phyloP scores from a whole-genome alignment of 2,888 invertebrate species.

The Salticus scenicus region DNA sequence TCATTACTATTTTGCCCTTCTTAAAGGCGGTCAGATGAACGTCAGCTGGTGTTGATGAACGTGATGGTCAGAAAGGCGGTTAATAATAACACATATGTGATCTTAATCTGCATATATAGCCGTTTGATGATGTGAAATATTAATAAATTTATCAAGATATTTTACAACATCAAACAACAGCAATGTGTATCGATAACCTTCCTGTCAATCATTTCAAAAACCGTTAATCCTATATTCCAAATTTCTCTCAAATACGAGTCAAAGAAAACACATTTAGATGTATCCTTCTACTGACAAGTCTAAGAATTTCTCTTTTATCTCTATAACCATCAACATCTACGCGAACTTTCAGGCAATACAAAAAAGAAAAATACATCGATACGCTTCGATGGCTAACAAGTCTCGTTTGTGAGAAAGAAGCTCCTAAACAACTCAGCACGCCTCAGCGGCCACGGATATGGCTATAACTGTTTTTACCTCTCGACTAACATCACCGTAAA shows the following conservation, averaged over 20 bases:
- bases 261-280: background rate
- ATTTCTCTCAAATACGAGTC: background rate
- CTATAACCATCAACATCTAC: constrained; percentile 41
- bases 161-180: no score
- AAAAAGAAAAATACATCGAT: constrained; percentile 23
- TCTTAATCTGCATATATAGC: no score
- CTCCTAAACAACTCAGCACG: constrained; percentile 56
- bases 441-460: constrained; percentile 46
- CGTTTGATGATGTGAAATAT: no score
- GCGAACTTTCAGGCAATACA: constrained; percentile 39
- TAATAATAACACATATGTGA: no score
- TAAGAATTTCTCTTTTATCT: constrained; percentile 37
- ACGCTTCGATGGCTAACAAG: constrained; percentile 54
- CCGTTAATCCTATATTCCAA: background rate
- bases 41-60: no score
- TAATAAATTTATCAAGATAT: no score
- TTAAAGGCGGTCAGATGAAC: no score
- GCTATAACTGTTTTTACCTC: constrained; percentile 63
- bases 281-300: constrained; percentile 3
- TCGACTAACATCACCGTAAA: constrained; percentile 42
- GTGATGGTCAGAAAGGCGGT: no score
- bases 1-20: no score
- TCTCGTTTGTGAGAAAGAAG: constrained; percentile 63
- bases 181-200: no score
- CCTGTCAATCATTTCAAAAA: background rate